Conservation (phyloP, 2,797 vertebrate species). For the Alcedo quadribrachys region DNA sequence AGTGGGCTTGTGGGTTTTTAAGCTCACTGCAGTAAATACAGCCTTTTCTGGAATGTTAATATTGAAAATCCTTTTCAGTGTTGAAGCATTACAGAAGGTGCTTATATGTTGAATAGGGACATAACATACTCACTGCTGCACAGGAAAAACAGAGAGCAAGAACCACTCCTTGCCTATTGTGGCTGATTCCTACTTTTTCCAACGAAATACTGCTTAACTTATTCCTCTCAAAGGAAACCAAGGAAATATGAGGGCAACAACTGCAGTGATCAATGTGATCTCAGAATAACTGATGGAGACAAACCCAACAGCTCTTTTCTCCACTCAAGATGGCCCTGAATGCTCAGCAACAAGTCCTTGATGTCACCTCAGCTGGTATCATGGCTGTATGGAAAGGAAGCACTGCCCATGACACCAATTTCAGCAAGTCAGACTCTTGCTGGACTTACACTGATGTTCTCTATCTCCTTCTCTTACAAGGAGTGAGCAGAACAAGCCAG, state of each 20-base stretch:
- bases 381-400: neutral
- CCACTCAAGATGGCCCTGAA: neutral
- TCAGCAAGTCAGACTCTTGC: neutral
- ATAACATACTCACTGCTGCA: neutral
- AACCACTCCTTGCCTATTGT: neutral
- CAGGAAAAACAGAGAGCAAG: neutral
- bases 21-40: neutral
- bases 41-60: neutral
- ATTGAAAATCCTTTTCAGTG: neutral
- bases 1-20: neutral
- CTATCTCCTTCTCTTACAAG: neutral
- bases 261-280: neutral
- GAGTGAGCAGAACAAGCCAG: neutral
- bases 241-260: accelerated
- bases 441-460: neutral
- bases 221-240: accelerated
- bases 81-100: neutral
- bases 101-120: neutral
- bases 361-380: neutral
- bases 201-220: neutral
- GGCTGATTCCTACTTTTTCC: neutral
- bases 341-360: accelerated
- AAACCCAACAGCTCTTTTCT: neutral
- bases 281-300: neutral
- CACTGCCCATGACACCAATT: accelerated